Evolutionary conservation across 2,113 vertebrate species (phyloP), one percentile per base, ranked within the genome.

Genomic region (Oplegnathus fasciatus): DNA sequence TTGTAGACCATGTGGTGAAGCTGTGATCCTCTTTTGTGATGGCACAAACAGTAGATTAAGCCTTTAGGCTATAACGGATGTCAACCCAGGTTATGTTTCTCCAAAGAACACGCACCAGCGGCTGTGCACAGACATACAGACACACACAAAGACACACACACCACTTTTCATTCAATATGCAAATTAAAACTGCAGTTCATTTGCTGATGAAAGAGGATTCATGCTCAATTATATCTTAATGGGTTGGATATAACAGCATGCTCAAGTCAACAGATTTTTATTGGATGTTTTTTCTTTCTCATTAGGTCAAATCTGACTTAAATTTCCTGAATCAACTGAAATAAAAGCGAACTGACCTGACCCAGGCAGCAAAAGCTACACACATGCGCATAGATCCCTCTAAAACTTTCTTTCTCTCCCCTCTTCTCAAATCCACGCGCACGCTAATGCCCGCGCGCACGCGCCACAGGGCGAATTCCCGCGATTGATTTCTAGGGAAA

Each of bases 121-220:
- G 17, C 0, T 30, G 26, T 9, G 50, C 32, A 48, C 30, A 5
- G 61, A n/a, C 2, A 7, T 18, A 50, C 54, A n/a, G 10, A 28
- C 70, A 11, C 42, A 68, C 15, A 14, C 34, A 28, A 17, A 13
- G 32, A 50, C n/a, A 37, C 40, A 44, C 72, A 75, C 46, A 28
- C 62, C 86, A 76, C 84, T 90, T 92, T 91, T 88, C 70, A 91
- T 92, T 92, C 83, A 93, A 86, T 91, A 92, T 93, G 86, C 86
- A 90, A 94, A 94, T 90, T 92, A 64, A 87, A 90, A 89, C 74
- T 65, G 83, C 85, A 85, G 82, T 90, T 92, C 88, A 94, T 93
- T 94, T 91, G 89, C 89, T 91, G 91, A 93, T 93, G 91, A 93
- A 93, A 93, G 88, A 81, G 91, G 87, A 92, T 92, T 91, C 90